phyloP scores from a whole-genome alignment of 1,140 invertebrate genomes.

The Penaeus chinensis region DNA sequence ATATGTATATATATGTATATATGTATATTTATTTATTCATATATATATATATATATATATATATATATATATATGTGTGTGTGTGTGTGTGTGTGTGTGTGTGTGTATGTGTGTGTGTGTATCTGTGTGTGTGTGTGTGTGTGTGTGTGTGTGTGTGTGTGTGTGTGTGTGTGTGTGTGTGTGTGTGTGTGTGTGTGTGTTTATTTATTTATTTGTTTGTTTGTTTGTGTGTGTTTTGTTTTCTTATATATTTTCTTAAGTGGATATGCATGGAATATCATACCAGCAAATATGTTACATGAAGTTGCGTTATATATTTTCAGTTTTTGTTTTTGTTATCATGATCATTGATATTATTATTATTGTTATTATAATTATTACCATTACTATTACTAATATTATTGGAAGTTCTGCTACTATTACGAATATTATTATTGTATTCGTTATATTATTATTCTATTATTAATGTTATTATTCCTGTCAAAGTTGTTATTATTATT shows the following conservation, averaged over 20 bases:
- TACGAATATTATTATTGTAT: too few species aligned
- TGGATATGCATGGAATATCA: not conserved
- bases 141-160: not conserved
- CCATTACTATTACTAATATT: too few species aligned
- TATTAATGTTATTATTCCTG: too few species aligned
- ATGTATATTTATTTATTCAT: not conserved
- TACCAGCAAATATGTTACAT: not conserved
- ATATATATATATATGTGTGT: not conserved
- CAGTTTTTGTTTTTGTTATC: too few species aligned
- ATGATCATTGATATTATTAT: too few species aligned
- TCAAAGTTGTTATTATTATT: too few species aligned
- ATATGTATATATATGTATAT: not conserved
- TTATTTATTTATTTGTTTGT: too few species aligned
- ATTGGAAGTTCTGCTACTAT: too few species aligned
- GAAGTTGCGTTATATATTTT: not conserved
- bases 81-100: not conserved
- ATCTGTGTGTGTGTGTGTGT: not conserved
- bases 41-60: conserved; percentile 2
- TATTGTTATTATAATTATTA: too few species aligned
- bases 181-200: too few species aligned
- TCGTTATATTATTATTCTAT: too few species aligned
- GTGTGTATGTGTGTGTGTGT: not conserved
- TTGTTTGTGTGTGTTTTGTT: too few species aligned
- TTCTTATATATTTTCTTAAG: not conserved
- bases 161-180: not conserved